Evolutionary conservation across 2,113 vertebrate genomes (phyloP), one percentile per base, ranked within the genome.

Genomic region (Muntiacus muntjak): DNA sequence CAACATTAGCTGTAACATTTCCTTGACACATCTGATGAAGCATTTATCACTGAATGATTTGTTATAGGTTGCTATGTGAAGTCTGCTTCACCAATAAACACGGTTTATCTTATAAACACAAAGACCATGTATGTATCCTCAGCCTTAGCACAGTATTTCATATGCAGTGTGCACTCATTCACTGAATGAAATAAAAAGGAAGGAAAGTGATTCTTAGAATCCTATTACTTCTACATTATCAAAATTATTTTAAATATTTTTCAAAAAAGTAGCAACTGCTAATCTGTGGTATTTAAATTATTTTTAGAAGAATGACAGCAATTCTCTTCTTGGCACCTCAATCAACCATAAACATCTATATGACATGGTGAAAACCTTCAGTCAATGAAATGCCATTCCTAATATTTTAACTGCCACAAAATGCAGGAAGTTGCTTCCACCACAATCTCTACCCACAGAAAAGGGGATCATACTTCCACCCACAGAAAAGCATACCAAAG

Each of bases 271-370:
- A 85, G 36, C 84, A 58, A 84, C 13, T 60, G 88, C 47, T 98
- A 94, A 97, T 89, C 90, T 96, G 74, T 79, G 60, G 81, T 89
- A 98, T 83, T 97, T 94, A 94, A 97, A 93, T 97, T 91, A 58
- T 62, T 74, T 87, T 87, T 64, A 83, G 12, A 86, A 92, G 43
- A 94, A 86, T 25, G 25, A 64, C 12, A 58, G 97, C 76, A 90
- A 81, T 91, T 98, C 91, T 98, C 94, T 97, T 98, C 88, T 89
- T 97, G 82, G 82, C 91, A 97, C 85, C 96, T 91, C 87, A 97
- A 92, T 94, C 97, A 97, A 98, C 97, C 98, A 96, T 97, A 98
- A 98, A 98, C 90, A 91, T 94, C 78, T 1, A n/a, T 36, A 89
- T 83, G 93, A 96, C 71, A 96, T 67, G 84, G 84, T 97, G 26